These are phyloP conservation scores for Heliocidaris erythrogramma DNA, from an alignment of 35 echinoderm and acorn worm species.

Conservation along the genomic window DNA sequence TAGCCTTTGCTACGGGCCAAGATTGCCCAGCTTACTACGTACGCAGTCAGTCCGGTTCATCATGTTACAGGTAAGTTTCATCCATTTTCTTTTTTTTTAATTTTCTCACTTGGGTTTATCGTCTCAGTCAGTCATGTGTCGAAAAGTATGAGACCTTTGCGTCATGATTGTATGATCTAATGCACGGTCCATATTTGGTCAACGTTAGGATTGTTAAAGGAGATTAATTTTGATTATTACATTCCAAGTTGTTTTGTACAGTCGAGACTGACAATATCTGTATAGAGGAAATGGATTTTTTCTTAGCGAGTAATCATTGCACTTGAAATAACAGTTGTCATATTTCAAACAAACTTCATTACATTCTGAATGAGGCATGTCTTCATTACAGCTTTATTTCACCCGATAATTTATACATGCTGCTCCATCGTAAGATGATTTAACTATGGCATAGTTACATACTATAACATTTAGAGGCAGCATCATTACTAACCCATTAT, in stretches of 20 bases:
- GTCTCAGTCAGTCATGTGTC: neutral
- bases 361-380: neutral
- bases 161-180: neutral
- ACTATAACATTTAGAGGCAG: neutral
- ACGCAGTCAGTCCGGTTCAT: neutral
- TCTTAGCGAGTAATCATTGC: neutral
- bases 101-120: neutral
- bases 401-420: neutral
- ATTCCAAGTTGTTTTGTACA: neutral
- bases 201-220: neutral
- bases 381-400: neutral
- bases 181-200: neutral
- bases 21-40: slow-evolving; percentile 41
- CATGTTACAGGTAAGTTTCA: slow-evolving; percentile 42
- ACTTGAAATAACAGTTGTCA: neutral
- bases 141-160: neutral
- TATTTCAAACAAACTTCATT: neutral
- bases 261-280: neutral
- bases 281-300: neutral
- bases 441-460: neutral
- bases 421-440: neutral
- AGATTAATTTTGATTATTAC: neutral
- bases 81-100: neutral
- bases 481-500: neutral
- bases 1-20: slow-evolving; percentile 40